A percentile compares a stretch with the other conserved stretches of the same genome.
These are phyloP conservation scores for Hippocampus mohnikei DNA, from an alignment of 2,113 vertebrate species.

Conservation along the genomic window DNA sequence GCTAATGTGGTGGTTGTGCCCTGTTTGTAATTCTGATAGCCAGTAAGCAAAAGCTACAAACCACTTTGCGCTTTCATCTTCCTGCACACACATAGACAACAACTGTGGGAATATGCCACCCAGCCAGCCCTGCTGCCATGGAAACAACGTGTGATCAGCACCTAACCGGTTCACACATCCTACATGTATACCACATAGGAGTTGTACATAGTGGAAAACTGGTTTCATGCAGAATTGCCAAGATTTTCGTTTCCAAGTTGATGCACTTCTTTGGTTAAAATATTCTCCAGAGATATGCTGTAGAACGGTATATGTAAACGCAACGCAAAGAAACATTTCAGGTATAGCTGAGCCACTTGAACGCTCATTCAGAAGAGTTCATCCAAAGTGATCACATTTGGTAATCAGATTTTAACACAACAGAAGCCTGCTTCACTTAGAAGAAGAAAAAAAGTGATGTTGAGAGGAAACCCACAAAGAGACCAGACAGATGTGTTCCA, in stretches of 20 bases:
- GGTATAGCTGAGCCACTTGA: not conserved
- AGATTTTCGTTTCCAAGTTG: not conserved
- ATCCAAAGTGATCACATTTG: not conserved
- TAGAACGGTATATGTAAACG: not conserved
- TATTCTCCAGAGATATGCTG: not conserved
- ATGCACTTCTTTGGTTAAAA: not conserved
- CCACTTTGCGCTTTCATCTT: conserved; percentile 38
- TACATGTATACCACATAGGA: conserved; percentile 15
- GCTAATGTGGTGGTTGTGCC: not conserved
- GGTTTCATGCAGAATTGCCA: conserved; percentile 6
- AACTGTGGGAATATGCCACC: conserved; percentile 29
- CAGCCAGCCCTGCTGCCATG: conserved; percentile 45
- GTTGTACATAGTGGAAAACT: conserved; percentile 24
- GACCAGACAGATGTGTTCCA: conserved; percentile 9
- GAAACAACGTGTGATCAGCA: conserved; percentile 53
- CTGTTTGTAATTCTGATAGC: conserved; percentile 14
- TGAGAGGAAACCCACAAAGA: conserved; percentile 1
- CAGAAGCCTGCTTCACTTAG: not conserved
- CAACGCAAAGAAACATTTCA: not conserved
- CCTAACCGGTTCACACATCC: conserved; percentile 32
- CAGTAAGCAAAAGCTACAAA: conserved; percentile 27
- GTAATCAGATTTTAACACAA: not conserved
- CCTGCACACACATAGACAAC: conserved; percentile 6
- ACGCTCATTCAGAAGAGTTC: not conserved
- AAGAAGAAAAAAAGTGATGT: not conserved